Evolutionary conservation across 2,797 vertebrate genomes (phyloP), one percentile per base, ranked within the genome.

Genomic region (Molossus alvarezi): DNA sequence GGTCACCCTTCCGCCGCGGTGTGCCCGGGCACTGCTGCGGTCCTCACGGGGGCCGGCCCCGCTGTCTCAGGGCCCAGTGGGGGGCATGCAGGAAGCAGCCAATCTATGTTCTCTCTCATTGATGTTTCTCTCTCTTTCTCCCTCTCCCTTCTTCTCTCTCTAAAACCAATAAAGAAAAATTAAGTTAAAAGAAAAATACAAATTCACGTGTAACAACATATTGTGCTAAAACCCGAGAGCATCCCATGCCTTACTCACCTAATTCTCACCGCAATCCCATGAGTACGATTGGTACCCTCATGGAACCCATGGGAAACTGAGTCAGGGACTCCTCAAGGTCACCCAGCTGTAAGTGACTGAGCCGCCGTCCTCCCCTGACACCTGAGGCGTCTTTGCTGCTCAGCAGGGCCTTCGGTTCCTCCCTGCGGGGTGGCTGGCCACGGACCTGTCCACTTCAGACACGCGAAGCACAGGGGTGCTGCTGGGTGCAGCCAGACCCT

Each of bases 351-450:
- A 10, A 18, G 25, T 17, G 17, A 29, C 27, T n/a, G 20, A 27
- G 15, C 18, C 77, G 25, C 18, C 77, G 25, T 27, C 53, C 67
- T 82, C 23, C 12, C 27, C 67, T 29, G 41, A 69, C 6, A 23
- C 21, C 53, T 1, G 6, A 37, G 53, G 41, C 0, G 0, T 20
- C 15, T 33, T 9, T 23, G 13, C 37, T 13, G 29, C 5, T 48
- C 21, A 55, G 45, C 17, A n/a, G 71, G 17, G 57, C 12, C 33
- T 17, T 69, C 0, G 1, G 25, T 20, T 33, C 45, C 15, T 41
- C 76, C 60, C 69, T 48, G 58, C 1, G 10, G 12, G 12, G 14
- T 0, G 5, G 45, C 53, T 45, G 20, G 58, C 15, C 3, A 0
- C 17, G 6, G n/a, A 15, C 27, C 55, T 2, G 5, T 20, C 12